A percentile compares a stretch with the other conserved stretches of the same genome.
Conservation (phyloP, 2,797 vertebrate species). For the Labeo calbasu region DNA sequence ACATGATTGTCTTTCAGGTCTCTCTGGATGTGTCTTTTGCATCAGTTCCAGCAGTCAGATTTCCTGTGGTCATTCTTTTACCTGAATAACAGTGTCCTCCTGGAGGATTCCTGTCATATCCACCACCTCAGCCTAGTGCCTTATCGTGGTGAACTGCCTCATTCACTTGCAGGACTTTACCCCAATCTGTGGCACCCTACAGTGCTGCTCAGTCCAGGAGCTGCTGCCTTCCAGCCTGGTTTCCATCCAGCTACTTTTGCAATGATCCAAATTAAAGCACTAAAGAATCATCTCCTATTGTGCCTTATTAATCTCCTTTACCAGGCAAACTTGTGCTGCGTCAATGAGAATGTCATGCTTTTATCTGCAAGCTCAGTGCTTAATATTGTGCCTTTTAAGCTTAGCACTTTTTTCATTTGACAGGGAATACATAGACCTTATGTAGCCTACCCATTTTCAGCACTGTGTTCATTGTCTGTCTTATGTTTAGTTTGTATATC, state of each 20-base stretch:
- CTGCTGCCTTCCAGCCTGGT: slow-evolving; percentile 26
- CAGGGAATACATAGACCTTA: not conserved
- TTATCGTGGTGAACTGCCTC: slow-evolving; percentile 31
- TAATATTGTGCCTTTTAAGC: not conserved
- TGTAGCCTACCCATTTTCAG: not conserved
- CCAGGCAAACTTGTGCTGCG: no score
- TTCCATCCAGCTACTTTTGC: slow-evolving; percentile 22
- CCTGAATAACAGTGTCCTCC: not conserved
- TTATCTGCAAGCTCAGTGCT: not conserved
- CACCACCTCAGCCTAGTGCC: slow-evolving; percentile 14
- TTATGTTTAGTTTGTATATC: not conserved
- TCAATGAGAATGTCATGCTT: not conserved
- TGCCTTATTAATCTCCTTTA: no score
- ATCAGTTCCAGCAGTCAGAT: slow-evolving; percentile 41
- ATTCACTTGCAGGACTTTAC: slow-evolving; percentile 47
- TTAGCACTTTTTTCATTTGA: not conserved
- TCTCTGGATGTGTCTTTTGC: slow-evolving; percentile 58
- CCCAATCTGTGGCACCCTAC: slow-evolving; percentile 31
- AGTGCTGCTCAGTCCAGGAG: slow-evolving; percentile 47
- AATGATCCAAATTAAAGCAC: slow-evolving; percentile 20
- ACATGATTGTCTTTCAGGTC: slow-evolving; percentile 47
- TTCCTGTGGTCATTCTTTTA: slow-evolving; percentile 52
- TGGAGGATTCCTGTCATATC: slow-evolving; percentile 9
- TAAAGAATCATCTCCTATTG: slow-evolving; percentile 10
- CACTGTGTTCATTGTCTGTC: not conserved